These are phyloP conservation scores for Helobdella robusta DNA, from an alignment of 2,888 invertebrate species.

Conservation along the genomic window DNA sequence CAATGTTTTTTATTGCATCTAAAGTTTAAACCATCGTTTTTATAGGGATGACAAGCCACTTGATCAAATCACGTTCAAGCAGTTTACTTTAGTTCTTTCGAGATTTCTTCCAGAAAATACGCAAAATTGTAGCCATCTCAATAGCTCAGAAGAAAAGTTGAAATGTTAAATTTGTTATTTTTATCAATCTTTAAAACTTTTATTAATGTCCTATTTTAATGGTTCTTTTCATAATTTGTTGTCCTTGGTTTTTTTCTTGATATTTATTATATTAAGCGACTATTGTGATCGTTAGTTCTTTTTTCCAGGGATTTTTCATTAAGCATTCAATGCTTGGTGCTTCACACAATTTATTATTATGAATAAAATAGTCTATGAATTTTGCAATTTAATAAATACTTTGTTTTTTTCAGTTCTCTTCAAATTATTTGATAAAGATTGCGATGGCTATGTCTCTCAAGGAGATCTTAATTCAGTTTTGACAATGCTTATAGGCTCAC, in stretches of 20 bases:
- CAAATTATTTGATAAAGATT: constrained; percentile 20
- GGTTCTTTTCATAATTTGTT: too few species aligned
- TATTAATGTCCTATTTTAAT: too few species aligned
- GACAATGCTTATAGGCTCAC: constrained; percentile 6
- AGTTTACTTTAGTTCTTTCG: constrained; percentile 14
- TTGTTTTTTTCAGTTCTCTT: constrained; percentile 3
- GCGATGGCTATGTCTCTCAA: constrained; percentile 8
- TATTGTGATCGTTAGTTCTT: too few species aligned
- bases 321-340: too few species aligned
- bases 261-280: too few species aligned
- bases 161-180: background rate
- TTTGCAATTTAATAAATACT: background rate
- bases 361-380: background rate
- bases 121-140: background rate
- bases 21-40: background rate
- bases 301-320: too few species aligned
- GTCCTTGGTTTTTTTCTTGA: too few species aligned
- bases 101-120: constrained; percentile 16
- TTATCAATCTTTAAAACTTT: too few species aligned
- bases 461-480: constrained; percentile 12
- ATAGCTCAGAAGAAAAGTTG: constrained; percentile 1
- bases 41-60: background rate
- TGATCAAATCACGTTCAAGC: constrained; percentile 10
- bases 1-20: too few species aligned
- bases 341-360: too few species aligned